phyloP scores from a whole-genome alignment of 2,113 vertebrate genomes.

The Ochotona princeps region DNA sequence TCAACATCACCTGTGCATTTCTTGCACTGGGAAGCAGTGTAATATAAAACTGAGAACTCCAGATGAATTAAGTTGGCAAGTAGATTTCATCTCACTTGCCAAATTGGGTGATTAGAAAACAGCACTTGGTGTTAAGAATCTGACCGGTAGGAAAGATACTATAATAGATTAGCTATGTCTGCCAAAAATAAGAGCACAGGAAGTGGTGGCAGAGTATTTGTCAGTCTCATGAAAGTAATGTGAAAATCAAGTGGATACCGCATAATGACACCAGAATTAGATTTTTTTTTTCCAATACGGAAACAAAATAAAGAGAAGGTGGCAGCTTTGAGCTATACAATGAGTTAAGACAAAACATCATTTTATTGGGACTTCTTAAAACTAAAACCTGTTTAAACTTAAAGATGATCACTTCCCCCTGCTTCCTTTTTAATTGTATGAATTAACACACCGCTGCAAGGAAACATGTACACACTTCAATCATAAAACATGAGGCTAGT shows the following conservation, averaged over 20 bases:
- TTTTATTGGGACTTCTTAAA: conserved; percentile 3
- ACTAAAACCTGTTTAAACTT: conserved; percentile 46
- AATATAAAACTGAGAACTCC: conserved; percentile 39
- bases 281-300: neutral
- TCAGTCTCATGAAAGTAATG: conserved; percentile 24
- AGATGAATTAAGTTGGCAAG: conserved; percentile 10
- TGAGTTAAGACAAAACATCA: conserved; percentile 31
- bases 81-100: conserved; percentile 21
- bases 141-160: neutral
- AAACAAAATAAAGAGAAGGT: conserved; percentile 42
- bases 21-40: neutral
- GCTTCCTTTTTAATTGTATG: conserved; percentile 14
- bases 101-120: conserved; percentile 29
- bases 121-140: neutral
- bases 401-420: neutral
- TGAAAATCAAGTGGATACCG: neutral
- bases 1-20: conserved; percentile 16
- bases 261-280: conserved; percentile 19
- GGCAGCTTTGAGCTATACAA: neutral
- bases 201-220: conserved; percentile 12
- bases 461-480: neutral
- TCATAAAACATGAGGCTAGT: neutral
- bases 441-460: neutral
- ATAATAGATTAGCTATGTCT: conserved; percentile 33
- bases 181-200: neutral